These are phyloP conservation scores for Podiceps cristatus DNA, from an alignment of 2,113 vertebrate species.

Conservation along the genomic window DNA sequence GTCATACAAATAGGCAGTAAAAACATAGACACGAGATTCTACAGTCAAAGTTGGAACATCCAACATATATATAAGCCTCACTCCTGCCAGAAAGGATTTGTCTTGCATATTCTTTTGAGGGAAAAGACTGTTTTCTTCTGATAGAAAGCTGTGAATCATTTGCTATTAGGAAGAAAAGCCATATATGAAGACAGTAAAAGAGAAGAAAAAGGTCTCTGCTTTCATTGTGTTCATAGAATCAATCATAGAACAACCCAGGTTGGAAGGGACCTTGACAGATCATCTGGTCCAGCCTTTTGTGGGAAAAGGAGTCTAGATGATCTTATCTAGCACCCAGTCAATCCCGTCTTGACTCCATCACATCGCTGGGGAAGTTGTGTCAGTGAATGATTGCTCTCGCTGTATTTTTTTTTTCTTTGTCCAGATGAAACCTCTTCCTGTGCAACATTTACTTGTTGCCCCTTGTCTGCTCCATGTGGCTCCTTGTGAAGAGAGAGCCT, in stretches of 20 bases:
- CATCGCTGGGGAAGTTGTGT: background rate
- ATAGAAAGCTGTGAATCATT: background rate
- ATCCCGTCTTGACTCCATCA: accelerated
- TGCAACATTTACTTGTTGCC: background rate
- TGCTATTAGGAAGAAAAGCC: background rate
- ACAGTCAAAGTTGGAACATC: background rate
- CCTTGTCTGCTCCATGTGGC: background rate
- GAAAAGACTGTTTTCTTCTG: background rate
- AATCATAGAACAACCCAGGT: background rate
- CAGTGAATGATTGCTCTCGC: background rate
- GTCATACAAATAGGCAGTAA: background rate
- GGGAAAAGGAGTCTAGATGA: background rate
- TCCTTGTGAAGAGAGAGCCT: background rate
- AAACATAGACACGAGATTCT: background rate
- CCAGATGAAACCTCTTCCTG: background rate
- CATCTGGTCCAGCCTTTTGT: background rate
- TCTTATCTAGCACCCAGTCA: background rate
- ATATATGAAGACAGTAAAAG: background rate
- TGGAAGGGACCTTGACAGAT: background rate
- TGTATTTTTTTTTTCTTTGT: background rate
- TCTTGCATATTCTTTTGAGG: background rate
- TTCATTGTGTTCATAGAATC: background rate
- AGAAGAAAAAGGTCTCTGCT: background rate
- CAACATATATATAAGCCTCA: background rate
- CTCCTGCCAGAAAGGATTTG: background rate